A percentile compares a stretch with the other conserved stretches of the same genome.
These are phyloP conservation scores for Muscidifurax raptorellus DNA, from an alignment of 1,140 invertebrate species.

Conservation along the genomic window DNA sequence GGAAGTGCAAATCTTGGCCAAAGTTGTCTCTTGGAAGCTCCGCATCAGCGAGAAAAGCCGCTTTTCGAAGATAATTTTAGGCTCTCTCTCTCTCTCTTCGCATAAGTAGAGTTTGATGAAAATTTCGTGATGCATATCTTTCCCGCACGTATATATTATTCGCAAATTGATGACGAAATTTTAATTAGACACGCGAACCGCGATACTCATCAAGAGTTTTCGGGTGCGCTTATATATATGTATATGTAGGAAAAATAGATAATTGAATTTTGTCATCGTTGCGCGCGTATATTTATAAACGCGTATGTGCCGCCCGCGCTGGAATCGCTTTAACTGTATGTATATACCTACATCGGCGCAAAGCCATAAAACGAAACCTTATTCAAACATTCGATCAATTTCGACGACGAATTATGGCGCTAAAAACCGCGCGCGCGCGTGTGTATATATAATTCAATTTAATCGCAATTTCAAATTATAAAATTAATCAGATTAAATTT, in stretches of 20 bases:
- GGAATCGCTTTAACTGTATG: not conserved
- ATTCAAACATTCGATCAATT: constrained; percentile 8
- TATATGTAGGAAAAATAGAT: not conserved
- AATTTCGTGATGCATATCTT: not conserved
- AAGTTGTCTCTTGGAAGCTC: not conserved
- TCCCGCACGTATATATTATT: not conserved
- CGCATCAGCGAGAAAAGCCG: not conserved
- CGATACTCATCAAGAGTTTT: not conserved
- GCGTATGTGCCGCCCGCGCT: not conserved
- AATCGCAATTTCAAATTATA: constrained; percentile 20
- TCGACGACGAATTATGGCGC: not conserved
- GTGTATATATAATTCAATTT: not conserved
- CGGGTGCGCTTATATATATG: too few relatives aligned
- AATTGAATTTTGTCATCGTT: not conserved
- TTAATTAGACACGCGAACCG: not conserved
- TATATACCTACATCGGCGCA: not conserved
- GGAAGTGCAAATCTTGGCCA: constrained; percentile 36
- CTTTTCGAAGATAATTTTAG: not conserved
- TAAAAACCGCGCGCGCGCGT: not conserved
- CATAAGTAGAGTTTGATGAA: not conserved
- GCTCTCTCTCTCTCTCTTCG: not conserved
- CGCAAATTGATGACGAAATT: not conserved
- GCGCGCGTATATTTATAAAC: not conserved
- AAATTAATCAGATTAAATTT: constrained; percentile 18
- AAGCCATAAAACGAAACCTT: constrained; percentile 1